Base-by-base conservation (phyloP, 1,140 invertebrate species). In the Ephestia elutella region DNA sequence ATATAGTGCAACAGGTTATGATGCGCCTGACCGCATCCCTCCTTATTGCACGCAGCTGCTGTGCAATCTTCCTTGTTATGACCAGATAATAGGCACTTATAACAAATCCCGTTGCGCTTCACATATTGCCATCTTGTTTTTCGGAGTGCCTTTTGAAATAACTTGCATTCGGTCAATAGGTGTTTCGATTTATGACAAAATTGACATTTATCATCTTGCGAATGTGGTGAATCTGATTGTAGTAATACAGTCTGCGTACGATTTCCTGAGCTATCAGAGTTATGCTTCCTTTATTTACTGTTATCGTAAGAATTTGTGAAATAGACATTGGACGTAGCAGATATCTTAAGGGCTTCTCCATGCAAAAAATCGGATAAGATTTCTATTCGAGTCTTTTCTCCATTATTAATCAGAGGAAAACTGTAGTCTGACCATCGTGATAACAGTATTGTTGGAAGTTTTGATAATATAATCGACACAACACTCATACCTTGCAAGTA, bases 1-100 rank as follows among this genome's bases (percentile, higher is more conserved):
- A 2, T 28, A 54, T 62, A 68, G 21, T 73, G 66, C 13, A 73
- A 18, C 5, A 73, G 35, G 0, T 54, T 54, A 38, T 71, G 71
- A 49, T 74, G 66, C 0, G 58, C 13, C 20, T 62, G 56, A 5
- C 66, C 62, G 20, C 71, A 74, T 9, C 25, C 49, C 9, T 67
- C 55, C 2, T 28, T 28, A 28, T 28, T 8, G 8, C 25, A 28
- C 25, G 25, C 3, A 3, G 25, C 3, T 8, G 25, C 61, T 8
- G 59, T 17, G 38, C 66, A 65, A 7, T 21, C 60, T 0, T 62
- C 54, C 55, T 35, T 57, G 15, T 60, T 55, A 25, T 65, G 67
- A 13, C 51, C 58, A 9, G 60, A 48, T 38, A 55, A 2, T 54
- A 66, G 56, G 50, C 67, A 69, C 21, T 68, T 68, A 25, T 61